A percentile compares a stretch with the other conserved stretches of the same genome.
Evolutionary conservation across 2,113 vertebrate genomes (phyloP).

Genomic region (Dasyurus viverrinus): DNA sequence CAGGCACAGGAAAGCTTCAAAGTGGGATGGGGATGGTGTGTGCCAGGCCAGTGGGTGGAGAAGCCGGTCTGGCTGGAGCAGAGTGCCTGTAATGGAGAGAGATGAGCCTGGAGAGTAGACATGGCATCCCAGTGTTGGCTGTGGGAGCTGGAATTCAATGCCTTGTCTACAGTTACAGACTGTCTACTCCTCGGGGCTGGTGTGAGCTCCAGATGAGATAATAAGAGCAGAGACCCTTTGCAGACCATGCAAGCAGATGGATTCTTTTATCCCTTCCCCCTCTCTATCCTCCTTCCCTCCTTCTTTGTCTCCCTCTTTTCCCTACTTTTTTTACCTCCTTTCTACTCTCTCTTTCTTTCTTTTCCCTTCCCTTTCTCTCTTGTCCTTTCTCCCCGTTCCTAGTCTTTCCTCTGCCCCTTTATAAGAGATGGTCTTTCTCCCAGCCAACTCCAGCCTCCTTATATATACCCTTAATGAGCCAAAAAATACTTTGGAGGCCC

Average conservation of each 20-base stretch:
- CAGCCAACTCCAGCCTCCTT: not conserved
- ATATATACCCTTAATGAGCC: not conserved
- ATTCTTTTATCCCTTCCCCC: not conserved
- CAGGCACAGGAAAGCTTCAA: rapidly evolving
- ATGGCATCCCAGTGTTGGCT: not conserved
- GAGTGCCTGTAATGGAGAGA: not conserved
- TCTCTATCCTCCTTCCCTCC: not conserved
- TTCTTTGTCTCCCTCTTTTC: not conserved
- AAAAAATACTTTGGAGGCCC: not conserved
- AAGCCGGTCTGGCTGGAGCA: not conserved
- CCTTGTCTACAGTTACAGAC: not conserved
- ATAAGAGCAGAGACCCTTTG: not conserved
- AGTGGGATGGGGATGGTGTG: not conserved
- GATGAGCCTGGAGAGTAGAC: not conserved
- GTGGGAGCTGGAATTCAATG: not conserved
- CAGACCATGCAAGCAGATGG: not conserved
- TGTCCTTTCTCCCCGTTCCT: too few relatives aligned
- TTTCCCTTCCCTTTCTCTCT: too few relatives aligned
- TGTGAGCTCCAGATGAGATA: not conserved
- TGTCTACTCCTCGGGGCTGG: not conserved
- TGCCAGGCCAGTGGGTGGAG: not conserved
- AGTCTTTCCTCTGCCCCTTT: not conserved
- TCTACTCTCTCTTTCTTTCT: too few relatives aligned
- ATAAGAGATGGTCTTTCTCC: not conserved
- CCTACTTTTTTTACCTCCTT: too few relatives aligned